Evolutionary conservation across 92 coral and sea anemone genomes (phyloP).

Genomic region (Palythoa caribaeorum): DNA sequence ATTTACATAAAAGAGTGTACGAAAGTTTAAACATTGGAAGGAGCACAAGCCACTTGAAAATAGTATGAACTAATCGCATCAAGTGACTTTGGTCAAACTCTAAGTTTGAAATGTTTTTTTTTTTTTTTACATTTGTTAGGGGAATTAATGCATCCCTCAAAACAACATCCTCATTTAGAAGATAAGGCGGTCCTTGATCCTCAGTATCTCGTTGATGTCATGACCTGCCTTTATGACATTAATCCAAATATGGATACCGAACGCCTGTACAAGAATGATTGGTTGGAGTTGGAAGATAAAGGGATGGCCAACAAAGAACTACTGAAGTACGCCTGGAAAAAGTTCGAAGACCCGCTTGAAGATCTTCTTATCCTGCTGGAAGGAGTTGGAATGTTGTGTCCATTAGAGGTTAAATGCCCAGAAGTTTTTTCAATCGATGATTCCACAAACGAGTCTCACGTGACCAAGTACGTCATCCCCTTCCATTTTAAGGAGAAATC

Average conservation of each 20-base stretch:
- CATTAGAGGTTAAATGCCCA: slow-evolving; percentile 22
- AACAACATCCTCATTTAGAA: slow-evolving; percentile 5
- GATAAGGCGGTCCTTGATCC: slow-evolving; percentile 72
- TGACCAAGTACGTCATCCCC: slow-evolving; percentile 69
- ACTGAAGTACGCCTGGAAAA: slow-evolving; percentile 60
- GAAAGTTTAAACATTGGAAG: too few species aligned
- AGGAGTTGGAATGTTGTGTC: slow-evolving; percentile 69
- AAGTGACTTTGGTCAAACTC: too few species aligned
- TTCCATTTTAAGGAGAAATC: slow-evolving; percentile 59
- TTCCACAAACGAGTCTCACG: neutral
- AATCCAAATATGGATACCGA: slow-evolving; percentile 25
- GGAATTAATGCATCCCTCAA: slow-evolving; percentile 50
- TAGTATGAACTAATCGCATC: too few species aligned
- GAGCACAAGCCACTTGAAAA: too few species aligned
- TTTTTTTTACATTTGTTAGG: slow-evolving; percentile 34
- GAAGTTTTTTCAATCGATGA: neutral
- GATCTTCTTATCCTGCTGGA: slow-evolving; percentile 70
- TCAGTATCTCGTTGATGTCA: slow-evolving; percentile 76
- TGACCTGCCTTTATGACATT: slow-evolving; percentile 79
- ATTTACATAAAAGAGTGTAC: too few species aligned
- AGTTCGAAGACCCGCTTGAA: slow-evolving; percentile 44
- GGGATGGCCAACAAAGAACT: slow-evolving; percentile 58
- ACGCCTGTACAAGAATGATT: slow-evolving; percentile 55
- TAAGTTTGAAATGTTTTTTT: neutral
- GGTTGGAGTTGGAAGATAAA: slow-evolving; percentile 45